phyloP scores from a whole-genome alignment of 2,888 invertebrate species.

The Sarcophaga rosellei region DNA sequence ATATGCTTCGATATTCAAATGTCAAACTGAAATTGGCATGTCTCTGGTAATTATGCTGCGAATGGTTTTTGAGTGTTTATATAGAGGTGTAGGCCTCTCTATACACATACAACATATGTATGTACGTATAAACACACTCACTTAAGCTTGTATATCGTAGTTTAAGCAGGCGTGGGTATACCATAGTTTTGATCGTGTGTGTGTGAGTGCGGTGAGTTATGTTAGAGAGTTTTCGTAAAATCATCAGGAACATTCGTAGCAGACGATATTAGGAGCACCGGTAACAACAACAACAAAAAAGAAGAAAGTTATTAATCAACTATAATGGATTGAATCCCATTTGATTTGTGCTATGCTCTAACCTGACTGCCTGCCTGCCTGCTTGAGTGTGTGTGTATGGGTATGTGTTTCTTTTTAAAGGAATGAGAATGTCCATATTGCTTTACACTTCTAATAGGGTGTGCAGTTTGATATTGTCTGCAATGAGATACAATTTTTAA shows the following conservation, averaged over 20 bases:
- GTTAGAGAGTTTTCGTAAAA: slow-evolving; percentile 6
- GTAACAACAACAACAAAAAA: neutral
- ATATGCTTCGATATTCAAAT: slow-evolving; percentile 46
- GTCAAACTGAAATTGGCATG: slow-evolving; percentile 56
- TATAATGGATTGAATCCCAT: slow-evolving; percentile 49
- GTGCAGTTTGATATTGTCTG: neutral
- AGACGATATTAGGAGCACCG: slow-evolving; percentile 13
- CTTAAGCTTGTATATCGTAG: neutral
- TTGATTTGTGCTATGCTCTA: neutral
- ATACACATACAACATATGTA: neutral
- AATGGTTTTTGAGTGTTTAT: slow-evolving; percentile 16
- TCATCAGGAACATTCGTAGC: neutral
- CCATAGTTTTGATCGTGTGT: neutral
- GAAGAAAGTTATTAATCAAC: slow-evolving; percentile 57
- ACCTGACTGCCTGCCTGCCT: neutral
- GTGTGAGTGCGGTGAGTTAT: neutral
- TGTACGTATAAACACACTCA: neutral
- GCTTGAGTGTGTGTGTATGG: neutral
- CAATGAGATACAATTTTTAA: slow-evolving; percentile 23
- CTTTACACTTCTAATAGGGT: too few species aligned
- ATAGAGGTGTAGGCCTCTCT: neutral
- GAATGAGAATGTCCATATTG: too few species aligned
- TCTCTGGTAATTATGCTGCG: slow-evolving; percentile 48
- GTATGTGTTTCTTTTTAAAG: neutral
- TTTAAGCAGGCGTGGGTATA: neutral